Percentiles rank a stretch among this genome's conserved stretches.
Evolutionary conservation across 2,113 vertebrate species (phyloP).

Genomic region (Vombatus ursinus): DNA sequence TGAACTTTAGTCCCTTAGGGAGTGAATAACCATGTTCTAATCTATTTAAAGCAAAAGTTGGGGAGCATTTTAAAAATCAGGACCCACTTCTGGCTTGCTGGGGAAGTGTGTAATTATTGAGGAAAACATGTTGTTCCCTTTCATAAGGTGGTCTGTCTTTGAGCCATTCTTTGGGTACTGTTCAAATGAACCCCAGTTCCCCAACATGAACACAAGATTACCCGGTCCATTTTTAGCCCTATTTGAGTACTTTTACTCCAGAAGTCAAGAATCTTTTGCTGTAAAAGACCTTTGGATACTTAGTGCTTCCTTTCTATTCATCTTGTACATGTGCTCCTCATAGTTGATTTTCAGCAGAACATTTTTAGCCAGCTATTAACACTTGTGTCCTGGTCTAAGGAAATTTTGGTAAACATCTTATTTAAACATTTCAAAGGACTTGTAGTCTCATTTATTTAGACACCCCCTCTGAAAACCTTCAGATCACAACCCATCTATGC

Average conservation of each 20-base stretch:
- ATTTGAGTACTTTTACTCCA: not conserved
- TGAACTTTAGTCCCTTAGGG: too few relatives aligned
- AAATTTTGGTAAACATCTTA: not conserved
- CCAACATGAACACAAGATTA: not conserved
- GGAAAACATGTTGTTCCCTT: not conserved
- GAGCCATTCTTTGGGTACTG: not conserved
- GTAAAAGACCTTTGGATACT: not conserved
- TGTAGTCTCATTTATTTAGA: not conserved
- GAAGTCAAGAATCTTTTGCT: not conserved
- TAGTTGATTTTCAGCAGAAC: not conserved
- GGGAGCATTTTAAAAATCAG: not conserved
- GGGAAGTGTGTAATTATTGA: not conserved
- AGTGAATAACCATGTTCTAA: too few relatives aligned
- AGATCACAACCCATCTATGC: not conserved
- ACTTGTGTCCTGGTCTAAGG: not conserved
- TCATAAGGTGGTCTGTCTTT: not conserved
- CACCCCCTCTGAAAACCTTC: not conserved
- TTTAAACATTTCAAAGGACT: not conserved
- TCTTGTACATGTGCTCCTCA: not conserved
- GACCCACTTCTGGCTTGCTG: not conserved
- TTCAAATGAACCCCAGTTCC: not conserved
- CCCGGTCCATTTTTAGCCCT: not conserved
- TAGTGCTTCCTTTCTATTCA: not conserved
- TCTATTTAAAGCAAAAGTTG: too few relatives aligned
- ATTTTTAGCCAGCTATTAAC: not conserved